Base-by-base conservation (phyloP, 2,113 vertebrate species). In the Panthera tigris region DNA sequence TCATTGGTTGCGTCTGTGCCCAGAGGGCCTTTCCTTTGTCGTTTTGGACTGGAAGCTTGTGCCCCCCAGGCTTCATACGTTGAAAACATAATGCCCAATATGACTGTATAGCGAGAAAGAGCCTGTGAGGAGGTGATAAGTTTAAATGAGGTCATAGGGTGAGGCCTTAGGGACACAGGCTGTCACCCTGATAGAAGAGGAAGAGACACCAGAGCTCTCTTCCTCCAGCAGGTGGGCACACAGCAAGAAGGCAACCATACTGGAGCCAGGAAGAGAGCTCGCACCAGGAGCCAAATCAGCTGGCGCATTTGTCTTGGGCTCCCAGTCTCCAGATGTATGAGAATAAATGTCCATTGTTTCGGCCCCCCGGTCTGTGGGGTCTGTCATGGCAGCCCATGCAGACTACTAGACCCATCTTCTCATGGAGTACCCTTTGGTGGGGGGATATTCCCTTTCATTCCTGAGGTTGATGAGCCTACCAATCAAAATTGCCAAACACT, bases 341-440 rank as follows among this genome's bases (percentile, higher is more conserved):
- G 39, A 45, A 48, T 23, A 66, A 1, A 33, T 0, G 12, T 41
- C 85, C 15, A 11, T 5, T 41, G 36, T 66, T 11, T 45, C 21
- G 1, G 29, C 5, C 5, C 0, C 5, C 39, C 10, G 3, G 5
- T 7, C 48, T 36, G 21, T 12, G 25, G n/a, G 21, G 6, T 25
- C 29, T 5, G 55, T 31, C 3, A 3, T 3, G 19, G 36, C 36
- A 9, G 48, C 27, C 19, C 3, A 5, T 9, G 71, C 9, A 3
- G 61, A 52, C 48, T 11, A 2, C 23, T 25, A 4, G 10, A 52
- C 33, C 13, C 15, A 1, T 52, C 41, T 45, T 87, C 66, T 80
- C 65, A 0, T 12, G 23, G 19, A 10, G 6, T 29, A n/a, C 39
- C 31, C 23, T 84, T 69, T n/a, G 10, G 10, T 7, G 3, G 14